phyloP scores from a whole-genome alignment of 2,888 invertebrate genomes.

The Scaptodrosophila latifasciaeformis region DNA sequence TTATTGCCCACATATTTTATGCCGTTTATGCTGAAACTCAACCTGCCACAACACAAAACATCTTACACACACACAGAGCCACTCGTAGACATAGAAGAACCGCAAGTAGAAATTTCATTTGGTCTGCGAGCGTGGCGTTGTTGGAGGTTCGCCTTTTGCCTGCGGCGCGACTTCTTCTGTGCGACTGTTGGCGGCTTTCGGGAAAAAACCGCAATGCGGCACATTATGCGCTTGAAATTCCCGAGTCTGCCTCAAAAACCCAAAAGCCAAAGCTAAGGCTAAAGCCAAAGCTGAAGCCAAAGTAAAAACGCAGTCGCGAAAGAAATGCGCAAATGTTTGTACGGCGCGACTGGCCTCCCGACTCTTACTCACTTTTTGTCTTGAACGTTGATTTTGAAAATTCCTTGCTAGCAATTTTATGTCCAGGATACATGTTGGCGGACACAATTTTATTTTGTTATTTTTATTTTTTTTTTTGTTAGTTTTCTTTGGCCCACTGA shows the following conservation, averaged over 20 bases:
- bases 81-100: conserved; percentile 15
- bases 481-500: conserved; percentile 4
- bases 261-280: conserved; percentile 11
- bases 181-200: conserved; percentile 42
- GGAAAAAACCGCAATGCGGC: conserved; percentile 70
- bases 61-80: conserved; percentile 1
- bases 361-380: too few relatives aligned
- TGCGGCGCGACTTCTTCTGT: conserved; percentile 43
- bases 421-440: too few relatives aligned
- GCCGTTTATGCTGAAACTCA: conserved; percentile 65
- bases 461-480: conserved; percentile 28
- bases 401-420: too few relatives aligned
- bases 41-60: conserved; percentile 23
- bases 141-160: conserved; percentile 18
- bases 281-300: too few relatives aligned
- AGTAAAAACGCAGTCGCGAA: conserved; percentile 52
- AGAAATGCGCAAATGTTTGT: conserved; percentile 57
- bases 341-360: conserved; percentile 13
- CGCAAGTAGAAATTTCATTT: conserved; percentile 32
- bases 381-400: background rate
- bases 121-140: conserved; percentile 23
- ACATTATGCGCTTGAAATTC: conserved; percentile 68
- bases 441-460: conserved; percentile 13
- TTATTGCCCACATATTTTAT: conserved; percentile 67
- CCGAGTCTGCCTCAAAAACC: conserved; percentile 47